Percentiles rank a stretch among this genome's conserved stretches.
Evolutionary conservation across 30 jellyfish, hydroid and myxozoan genomes (phyloP).

Genomic region (Turritopsis dohrnii): DNA sequence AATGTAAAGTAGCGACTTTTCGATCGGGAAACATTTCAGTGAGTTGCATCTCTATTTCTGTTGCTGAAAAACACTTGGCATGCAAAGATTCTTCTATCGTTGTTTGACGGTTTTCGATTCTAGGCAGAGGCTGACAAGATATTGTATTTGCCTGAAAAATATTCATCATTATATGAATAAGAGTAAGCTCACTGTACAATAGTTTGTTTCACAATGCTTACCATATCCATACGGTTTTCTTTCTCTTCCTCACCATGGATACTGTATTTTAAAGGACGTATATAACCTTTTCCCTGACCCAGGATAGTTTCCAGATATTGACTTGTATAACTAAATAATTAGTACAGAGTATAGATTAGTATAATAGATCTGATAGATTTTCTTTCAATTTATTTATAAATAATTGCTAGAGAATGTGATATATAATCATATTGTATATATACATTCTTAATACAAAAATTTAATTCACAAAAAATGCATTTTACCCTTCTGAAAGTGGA

Average conservation of each 20-base stretch:
- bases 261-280: neutral
- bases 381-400: neutral
- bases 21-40: slow-evolving; percentile 11
- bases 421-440: too few relatives aligned
- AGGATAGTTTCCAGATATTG: neutral
- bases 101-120: neutral
- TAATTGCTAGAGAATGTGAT: neutral
- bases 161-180: neutral
- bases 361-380: neutral
- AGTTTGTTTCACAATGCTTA: neutral
- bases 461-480: neutral
- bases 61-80: neutral
- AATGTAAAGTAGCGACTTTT: neutral
- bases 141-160: neutral
- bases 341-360: neutral
- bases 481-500: neutral
- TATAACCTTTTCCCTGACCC: neutral
- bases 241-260: neutral
- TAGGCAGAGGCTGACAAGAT: neutral
- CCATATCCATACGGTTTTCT: neutral
- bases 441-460: neutral
- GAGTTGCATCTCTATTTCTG: neutral
- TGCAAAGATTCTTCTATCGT: neutral
- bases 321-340: neutral
- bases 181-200: neutral